phyloP scores from a whole-genome alignment of 30 jellyfish, hydroid and myxozoan species.

The Pseudorhiza aurosa region DNA sequence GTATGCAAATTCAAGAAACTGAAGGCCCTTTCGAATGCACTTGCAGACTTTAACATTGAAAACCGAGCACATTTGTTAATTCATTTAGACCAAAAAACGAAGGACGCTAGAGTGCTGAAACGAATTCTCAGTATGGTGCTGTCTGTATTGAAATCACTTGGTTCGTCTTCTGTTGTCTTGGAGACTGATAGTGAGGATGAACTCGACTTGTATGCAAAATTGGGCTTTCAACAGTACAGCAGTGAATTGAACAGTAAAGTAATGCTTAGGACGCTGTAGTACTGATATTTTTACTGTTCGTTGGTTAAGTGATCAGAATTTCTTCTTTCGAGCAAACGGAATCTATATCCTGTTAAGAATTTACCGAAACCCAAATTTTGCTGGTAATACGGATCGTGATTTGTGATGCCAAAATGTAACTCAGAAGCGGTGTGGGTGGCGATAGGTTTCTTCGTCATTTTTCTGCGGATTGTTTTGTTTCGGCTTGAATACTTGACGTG shows the following conservation, averaged over 20 bases:
- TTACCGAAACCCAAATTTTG: too few species aligned
- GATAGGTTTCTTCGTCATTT: too few species aligned
- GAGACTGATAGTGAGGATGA: conserved; percentile 61
- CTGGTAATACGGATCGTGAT: too few species aligned
- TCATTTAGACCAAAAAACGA: conserved; percentile 56
- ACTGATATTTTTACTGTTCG: not conserved
- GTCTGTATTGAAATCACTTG: conserved; percentile 85
- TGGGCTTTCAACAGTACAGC: conserved; percentile 76
- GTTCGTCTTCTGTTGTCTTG: conserved; percentile 74
- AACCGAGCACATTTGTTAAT: conserved; percentile 78
- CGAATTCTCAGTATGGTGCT: conserved; percentile 68
- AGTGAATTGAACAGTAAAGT: conserved; percentile 28
- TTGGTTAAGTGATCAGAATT: not conserved
- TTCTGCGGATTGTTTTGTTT: too few species aligned
- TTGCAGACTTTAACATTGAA: conserved; percentile 71
- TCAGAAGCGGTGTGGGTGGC: too few species aligned
- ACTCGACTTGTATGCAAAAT: conserved; percentile 67
- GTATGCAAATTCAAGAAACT: not conserved
- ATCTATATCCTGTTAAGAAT: too few species aligned
- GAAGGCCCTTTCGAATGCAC: conserved; percentile 12
- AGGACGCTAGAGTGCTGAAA: conserved; percentile 69
- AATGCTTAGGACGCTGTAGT: conserved; percentile 33
- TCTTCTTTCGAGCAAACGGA: too few species aligned
- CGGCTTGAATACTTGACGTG: too few species aligned
- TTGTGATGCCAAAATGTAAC: too few species aligned